Evolutionary conservation across 2,888 invertebrate species (phyloP), one percentile per base, ranked within the genome.

Genomic region (Microlaimidae sp.): DNA sequence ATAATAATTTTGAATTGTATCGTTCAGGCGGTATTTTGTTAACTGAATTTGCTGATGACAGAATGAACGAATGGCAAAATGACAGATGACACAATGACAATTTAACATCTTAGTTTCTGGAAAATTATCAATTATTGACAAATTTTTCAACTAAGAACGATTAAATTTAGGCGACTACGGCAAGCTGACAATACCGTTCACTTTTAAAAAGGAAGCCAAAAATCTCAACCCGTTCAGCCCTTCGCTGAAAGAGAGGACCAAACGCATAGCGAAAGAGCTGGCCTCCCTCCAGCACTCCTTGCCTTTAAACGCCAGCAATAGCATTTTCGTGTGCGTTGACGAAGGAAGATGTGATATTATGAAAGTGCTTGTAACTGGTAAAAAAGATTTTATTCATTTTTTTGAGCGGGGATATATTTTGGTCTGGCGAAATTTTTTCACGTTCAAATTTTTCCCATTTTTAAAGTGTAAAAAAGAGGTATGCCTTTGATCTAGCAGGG

Each of bases 261-360:
- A 60, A 43, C 52, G 65, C 13, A 64, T 66, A 45, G 61, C 62
- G 25, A 65, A 64, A 48, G 67, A 68, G 50, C 51, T 68, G 26
- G 68, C 68, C 23, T 66, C 67, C 13, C 64, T 68, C 59, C 62
- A 61, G 10, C 64, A 61, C 49, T 57, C 64, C 2, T 55, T 64
- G 2, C 64, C 68, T 4, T 52, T 68, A 23, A 64, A 61, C 49
- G 61, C 61, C 5, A 60, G 60, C 55, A 69, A 65, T 58, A 59
- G 62, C 42, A 69, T 68, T 43, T 68, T 65, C 52, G 64, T 68
- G 4, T 66, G 65, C 51, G 63, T 68, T 47, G 68, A 68, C 55
- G 68, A 68, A 47, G 57, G 63, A 17, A 57, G 67, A 19, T 63
- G 62, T 53, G 66, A 66, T 51, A 63, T 66, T 21, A 57, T 66